Evolutionary conservation across 2,888 invertebrate genomes (phyloP).

Genomic region (Agrilus cyanescens): DNA sequence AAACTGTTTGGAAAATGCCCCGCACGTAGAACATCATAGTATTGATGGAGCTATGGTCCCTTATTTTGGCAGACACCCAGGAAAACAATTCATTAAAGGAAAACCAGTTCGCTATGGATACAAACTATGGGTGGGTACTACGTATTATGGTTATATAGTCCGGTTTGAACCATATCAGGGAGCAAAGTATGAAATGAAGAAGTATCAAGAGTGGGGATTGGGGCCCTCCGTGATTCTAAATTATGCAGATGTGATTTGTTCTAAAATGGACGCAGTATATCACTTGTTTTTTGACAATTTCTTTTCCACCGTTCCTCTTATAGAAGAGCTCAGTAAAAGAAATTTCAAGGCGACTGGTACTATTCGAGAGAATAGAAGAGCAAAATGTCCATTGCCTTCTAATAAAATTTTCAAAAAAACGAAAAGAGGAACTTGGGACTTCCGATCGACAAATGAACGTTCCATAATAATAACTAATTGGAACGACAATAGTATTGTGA

Average conservation of each 20-base stretch:
- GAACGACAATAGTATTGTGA: slow-evolving; percentile 2
- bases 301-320: no score
- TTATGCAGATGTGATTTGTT: neutral
- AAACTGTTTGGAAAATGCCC: slow-evolving; percentile 17
- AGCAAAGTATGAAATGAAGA: neutral
- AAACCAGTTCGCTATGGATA: slow-evolving; percentile 22
- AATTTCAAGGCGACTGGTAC: slow-evolving; percentile 1
- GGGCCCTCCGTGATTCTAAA: no score
- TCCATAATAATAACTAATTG: neutral
- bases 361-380: neutral
- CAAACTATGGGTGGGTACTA: slow-evolving; percentile 22
- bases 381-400: no score
- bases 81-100: slow-evolving; percentile 22
- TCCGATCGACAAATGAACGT: slow-evolving; percentile 1
- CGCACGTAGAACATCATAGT: slow-evolving; percentile 15
- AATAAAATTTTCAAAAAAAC: slow-evolving; percentile 3
- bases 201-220: neutral
- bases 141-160: slow-evolving; percentile 18
- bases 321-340: slow-evolving; percentile 2
- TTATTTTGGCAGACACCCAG: slow-evolving; percentile 26
- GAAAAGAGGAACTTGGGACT: slow-evolving; percentile 2
- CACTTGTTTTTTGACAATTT: neutral
- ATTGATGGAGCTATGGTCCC: slow-evolving; percentile 28
- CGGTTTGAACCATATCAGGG: slow-evolving; percentile 23
- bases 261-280: slow-evolving; percentile 1